Base-by-base conservation (phyloP, 1,140 invertebrate genomes). In the Riptortus pedestris region DNA sequence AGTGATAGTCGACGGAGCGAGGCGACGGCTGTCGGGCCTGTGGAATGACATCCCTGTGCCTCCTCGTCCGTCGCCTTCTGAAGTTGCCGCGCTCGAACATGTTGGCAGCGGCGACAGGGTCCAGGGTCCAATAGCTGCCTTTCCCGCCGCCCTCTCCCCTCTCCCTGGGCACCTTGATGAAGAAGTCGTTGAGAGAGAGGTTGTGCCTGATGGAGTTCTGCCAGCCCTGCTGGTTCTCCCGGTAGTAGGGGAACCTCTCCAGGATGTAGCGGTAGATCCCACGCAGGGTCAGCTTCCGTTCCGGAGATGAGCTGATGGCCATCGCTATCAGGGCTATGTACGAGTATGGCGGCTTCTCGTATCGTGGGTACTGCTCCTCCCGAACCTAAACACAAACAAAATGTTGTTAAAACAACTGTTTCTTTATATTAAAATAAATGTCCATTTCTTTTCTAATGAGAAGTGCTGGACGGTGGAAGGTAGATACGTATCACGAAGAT, bases 281-380 rank as follows among this genome's bases (percentile, higher is more conserved):
- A 72, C 96, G 97, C 0, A 99, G 79, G 0, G 96, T 99, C 59
- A 98, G 88, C 71, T 91, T 91, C 71, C 95, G 92, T 61, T 96
- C 91, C 0, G 90, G 85, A 0, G 91, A 85, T 71, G 91, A 89
- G 72, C 96, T 89, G 38, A 99, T 98, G 16, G 95, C 94, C 96
- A 98, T 98, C 0, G 95, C 92, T 38, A 98, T 98, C 16, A 99
- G 79, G 0, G 96, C 96, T 45, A 98, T 98, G 77, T 98, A 99
- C 0, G 91, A 95, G 72, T 97, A 98, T 0, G 96, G 96, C 0
- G 96, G 96, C 72, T 98, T 98, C 14, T 96, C 88, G 84, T 60
- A 65, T n/a, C 68, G 29, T 16, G 67, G 65, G 58, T 63, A 66
- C 14, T 45, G 27, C 29, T 62, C 60, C 14, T 55, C 51, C 4